Evolutionary conservation across 2,797 vertebrate species (phyloP).

Genomic region (Sebastes iracundus): DNA sequence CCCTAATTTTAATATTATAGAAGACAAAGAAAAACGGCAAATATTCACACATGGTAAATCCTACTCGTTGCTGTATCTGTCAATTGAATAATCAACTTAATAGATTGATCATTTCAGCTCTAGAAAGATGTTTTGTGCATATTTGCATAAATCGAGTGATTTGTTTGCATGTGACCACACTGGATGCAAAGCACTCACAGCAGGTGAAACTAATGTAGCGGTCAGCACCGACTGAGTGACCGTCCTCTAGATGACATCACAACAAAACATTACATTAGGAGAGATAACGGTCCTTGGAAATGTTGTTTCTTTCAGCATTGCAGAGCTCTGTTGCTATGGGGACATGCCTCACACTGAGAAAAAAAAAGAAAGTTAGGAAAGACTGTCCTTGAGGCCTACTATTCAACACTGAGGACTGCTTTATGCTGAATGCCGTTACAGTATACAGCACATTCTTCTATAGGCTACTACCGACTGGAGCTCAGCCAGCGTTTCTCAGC

Average conservation of each 20-base stretch:
- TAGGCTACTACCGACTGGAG: conserved; percentile 10
- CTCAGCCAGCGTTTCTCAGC: conserved; percentile 11
- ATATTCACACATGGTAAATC: background rate
- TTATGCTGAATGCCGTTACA: conserved; percentile 45
- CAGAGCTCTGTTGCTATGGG: conserved; percentile 75
- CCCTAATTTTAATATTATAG: too few species aligned
- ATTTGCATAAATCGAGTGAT: background rate
- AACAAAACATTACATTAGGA: conserved; percentile 37
- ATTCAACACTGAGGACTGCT: conserved; percentile 40
- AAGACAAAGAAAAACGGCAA: too few species aligned
- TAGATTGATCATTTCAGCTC: background rate
- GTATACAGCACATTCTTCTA: conserved; percentile 23
- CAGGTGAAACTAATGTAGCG: conserved; percentile 12
- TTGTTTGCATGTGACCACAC: background rate
- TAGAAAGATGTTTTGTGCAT: background rate
- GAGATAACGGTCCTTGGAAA: conserved; percentile 39
- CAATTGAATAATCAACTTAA: background rate
- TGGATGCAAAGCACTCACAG: conserved; percentile 19
- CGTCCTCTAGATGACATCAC: conserved; percentile 26
- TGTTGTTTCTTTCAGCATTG: conserved; percentile 52
- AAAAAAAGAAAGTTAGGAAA: conserved; percentile 60
- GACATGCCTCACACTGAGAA: conserved; percentile 54
- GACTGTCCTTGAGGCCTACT: conserved; percentile 72
- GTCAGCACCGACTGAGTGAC: conserved; percentile 6
- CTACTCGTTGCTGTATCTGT: background rate